Evolutionary conservation across 1,140 invertebrate species (phyloP).

Genomic region (Bombus pyrosoma): DNA sequence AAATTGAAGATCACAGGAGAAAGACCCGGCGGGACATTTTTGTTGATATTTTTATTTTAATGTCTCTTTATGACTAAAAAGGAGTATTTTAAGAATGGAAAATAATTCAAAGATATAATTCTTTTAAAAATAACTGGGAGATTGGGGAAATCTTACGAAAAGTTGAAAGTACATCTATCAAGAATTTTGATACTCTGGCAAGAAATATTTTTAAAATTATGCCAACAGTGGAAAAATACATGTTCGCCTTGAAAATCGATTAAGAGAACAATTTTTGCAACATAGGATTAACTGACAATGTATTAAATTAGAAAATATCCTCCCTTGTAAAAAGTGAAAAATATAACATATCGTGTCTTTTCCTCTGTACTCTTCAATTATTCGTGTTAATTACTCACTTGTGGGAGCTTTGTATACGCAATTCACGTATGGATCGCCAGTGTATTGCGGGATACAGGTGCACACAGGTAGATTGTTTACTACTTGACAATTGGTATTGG

Average conservation of each 20-base stretch:
- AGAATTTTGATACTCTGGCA: too few species aligned
- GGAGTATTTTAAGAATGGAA: not conserved
- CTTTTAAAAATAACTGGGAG: too few species aligned
- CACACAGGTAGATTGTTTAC: conserved; percentile 89
- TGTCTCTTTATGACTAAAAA: not conserved
- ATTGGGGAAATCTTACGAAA: too few species aligned
- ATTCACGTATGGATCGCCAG: conserved; percentile 88
- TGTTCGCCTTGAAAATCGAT: too few species aligned
- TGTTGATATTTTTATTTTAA: not conserved
- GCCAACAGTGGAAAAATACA: too few species aligned
- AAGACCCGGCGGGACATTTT: not conserved
- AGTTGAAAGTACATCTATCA: too few species aligned
- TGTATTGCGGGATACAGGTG: conserved; percentile 87
- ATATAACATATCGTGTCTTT: not conserved
- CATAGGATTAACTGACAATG: too few species aligned
- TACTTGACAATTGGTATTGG: conserved; percentile 89
- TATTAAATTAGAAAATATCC: not conserved
- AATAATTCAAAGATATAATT: too few species aligned
- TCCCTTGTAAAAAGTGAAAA: not conserved
- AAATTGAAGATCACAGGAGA: not conserved
- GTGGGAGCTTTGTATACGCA: conserved; percentile 82
- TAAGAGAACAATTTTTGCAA: too few species aligned
- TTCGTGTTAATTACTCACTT: conserved; percentile 70
- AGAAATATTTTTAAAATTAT: too few species aligned
- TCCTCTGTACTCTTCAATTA: not conserved